Evolutionary conservation across 1,140 invertebrate species (phyloP).

Genomic region (Lycorma delicatula): DNA sequence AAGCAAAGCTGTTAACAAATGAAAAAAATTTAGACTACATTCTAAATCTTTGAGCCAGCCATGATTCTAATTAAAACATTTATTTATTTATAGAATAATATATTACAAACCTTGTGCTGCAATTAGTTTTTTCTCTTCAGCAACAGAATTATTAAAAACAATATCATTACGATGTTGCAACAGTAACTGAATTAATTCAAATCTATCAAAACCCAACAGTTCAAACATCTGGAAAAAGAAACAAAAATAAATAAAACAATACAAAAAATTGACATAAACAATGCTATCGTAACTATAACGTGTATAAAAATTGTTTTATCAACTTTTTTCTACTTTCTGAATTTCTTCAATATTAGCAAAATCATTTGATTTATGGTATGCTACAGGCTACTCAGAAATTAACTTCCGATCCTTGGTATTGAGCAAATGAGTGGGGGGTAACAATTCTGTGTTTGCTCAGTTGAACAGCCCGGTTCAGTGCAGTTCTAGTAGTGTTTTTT

Average conservation of each 20-base stretch:
- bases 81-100: neutral
- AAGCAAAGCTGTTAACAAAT: no score
- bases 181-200: slow-evolving; percentile 74
- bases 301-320: neutral
- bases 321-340: no score
- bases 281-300: neutral
- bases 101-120: neutral
- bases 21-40: neutral
- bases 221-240: slow-evolving; percentile 58
- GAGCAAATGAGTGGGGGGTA: no score
- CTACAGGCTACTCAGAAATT: neutral
- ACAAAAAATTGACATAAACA: neutral
- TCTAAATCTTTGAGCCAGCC: neutral
- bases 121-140: slow-evolving; percentile 11
- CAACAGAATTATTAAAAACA: slow-evolving; percentile 5
- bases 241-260: slow-evolving; percentile 11
- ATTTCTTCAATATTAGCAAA: neutral
- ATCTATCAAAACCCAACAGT: slow-evolving; percentile 74
- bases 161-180: slow-evolving; percentile 60
- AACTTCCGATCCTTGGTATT: neutral
- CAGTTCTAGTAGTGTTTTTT: no score
- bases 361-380: neutral
- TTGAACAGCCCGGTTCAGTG: no score
- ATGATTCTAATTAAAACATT: neutral
- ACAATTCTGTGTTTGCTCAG: no score